phyloP scores from a whole-genome alignment of 2,888 invertebrate genomes.

The Iselma pallidipennis region DNA sequence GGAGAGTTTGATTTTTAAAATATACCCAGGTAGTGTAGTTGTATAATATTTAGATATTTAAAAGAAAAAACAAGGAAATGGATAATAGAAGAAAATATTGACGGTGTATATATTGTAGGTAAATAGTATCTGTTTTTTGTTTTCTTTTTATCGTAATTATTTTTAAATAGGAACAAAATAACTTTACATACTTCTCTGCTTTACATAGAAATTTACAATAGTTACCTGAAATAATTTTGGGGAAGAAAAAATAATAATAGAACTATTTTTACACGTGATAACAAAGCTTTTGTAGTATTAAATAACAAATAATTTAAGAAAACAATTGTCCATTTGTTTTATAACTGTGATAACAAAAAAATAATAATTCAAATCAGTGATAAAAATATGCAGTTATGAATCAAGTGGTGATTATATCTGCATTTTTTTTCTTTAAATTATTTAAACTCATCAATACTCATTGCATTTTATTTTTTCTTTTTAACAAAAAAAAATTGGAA shows the following conservation, averaged over 20 bases:
- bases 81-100: neutral
- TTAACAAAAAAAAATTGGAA: slow-evolving; percentile 1
- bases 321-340: slow-evolving; percentile 4
- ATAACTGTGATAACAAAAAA: neutral
- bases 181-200: slow-evolving; percentile 3
- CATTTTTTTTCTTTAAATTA: slow-evolving; percentile 15
- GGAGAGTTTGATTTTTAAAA: slow-evolving; percentile 35
- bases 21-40: slow-evolving; percentile 19
- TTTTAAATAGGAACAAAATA: neutral
- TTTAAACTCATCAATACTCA: slow-evolving; percentile 15
- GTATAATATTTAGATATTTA: slow-evolving; percentile 17
- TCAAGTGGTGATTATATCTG: slow-evolving; percentile 24
- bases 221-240: slow-evolving; percentile 16
- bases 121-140: slow-evolving; percentile 20
- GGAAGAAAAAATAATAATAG: slow-evolving; percentile 5
- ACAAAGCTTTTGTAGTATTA: slow-evolving; percentile 1
- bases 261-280: slow-evolving; percentile 22
- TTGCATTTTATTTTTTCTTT: slow-evolving; percentile 21
- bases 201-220: slow-evolving; percentile 13
- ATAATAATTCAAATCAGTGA: neutral
- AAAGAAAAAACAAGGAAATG: neutral
- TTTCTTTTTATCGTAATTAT: neutral
- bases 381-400: slow-evolving; percentile 6
- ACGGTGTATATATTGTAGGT: slow-evolving; percentile 24
- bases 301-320: neutral